phyloP scores from a whole-genome alignment of 2,888 invertebrate genomes.

The Aproaerema taeniolella region DNA sequence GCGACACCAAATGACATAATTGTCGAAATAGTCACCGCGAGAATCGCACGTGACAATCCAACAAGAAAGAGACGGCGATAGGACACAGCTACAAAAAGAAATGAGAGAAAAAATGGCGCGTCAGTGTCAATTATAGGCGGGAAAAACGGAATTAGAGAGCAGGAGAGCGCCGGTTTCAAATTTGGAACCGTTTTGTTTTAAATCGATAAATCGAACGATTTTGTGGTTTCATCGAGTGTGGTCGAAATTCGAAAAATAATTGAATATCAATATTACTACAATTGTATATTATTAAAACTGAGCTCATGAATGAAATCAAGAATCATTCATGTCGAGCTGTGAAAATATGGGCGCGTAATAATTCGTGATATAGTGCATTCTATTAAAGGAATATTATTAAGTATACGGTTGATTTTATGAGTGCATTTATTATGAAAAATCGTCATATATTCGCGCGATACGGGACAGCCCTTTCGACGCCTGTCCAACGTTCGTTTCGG shows the following conservation, averaged over 20 bases:
- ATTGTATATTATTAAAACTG: conserved; percentile 60
- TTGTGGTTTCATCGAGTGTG: conserved; percentile 67
- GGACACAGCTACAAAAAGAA: conserved; percentile 22
- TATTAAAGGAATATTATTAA: conserved; percentile 47
- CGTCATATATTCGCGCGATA: conserved; percentile 62
- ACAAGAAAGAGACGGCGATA: conserved; percentile 39
- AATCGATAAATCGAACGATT: conserved; percentile 74
- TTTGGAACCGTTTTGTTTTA: conserved; percentile 74
- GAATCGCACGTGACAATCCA: conserved; percentile 69
- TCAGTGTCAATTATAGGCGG: conserved; percentile 76
- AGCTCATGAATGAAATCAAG: conserved; percentile 44
- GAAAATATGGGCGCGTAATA: conserved; percentile 50
- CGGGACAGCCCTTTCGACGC: conserved; percentile 68
- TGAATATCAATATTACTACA: conserved; percentile 66
- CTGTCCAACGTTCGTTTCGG: too few species aligned
- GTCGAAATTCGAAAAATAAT: conserved; percentile 71
- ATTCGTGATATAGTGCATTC: conserved; percentile 58
- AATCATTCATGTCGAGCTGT: conserved; percentile 46
- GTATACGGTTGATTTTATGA: conserved; percentile 56
- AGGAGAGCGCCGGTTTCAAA: conserved; percentile 65
- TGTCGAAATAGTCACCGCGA: conserved; percentile 75
- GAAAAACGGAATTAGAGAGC: conserved; percentile 73
- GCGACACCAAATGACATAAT: conserved; percentile 76
- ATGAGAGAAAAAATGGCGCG: conserved; percentile 52
- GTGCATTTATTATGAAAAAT: conserved; percentile 61